Evolutionary conservation across 2,888 invertebrate species (phyloP), one percentile per base, ranked within the genome.

Genomic region (Thera obeliscata): DNA sequence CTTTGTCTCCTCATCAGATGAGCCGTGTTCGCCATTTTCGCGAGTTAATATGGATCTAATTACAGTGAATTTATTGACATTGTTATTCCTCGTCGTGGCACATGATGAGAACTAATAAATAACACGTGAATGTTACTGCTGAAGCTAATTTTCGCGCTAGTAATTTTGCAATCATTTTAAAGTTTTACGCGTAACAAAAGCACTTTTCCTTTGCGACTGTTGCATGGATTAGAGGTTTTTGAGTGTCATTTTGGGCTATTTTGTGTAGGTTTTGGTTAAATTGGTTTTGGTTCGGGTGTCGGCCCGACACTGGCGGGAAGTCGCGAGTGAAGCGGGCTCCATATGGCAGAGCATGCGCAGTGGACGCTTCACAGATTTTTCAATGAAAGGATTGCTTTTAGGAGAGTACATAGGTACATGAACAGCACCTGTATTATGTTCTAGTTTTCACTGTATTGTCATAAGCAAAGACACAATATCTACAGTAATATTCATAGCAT

Each of bases 1-100:
- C 98, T 98, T 90, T 98, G 98, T 66, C 98, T 95, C 77, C 98
- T 95, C 83, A 98, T 96, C 84, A 98, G 94, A 90, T 98, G 98
- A 66, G 97, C 97, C 78, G 98, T 97, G 88, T 98, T 98, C 82
- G 98, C 98, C 98, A 98, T 98, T 81, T 88, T 91, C 75, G 75
- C 8, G 75, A 74, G 66, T 77, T 76, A 70, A 64, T 69, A 78
- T 79, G 76, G 22, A 22, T 74, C 72, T 77, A 74, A 68, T 82
- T 83, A 84, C 81, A 84, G 80, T 77, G 74, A 69, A 64, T 58
- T 66, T 67, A 59, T 9, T 56, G 22, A 54, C 62, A 62, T 71
- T 89, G 87, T 65, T 84, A 81, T 72, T 91, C 90, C 67, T 78
- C 81, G 76, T 92, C 92, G 74, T 91, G 92, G 80, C 92, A 92